Percentiles rank a stretch among this genome's conserved stretches.
phyloP scores from a whole-genome alignment of 2,797 vertebrate genomes.

The Limnodromus scolopaceus region DNA sequence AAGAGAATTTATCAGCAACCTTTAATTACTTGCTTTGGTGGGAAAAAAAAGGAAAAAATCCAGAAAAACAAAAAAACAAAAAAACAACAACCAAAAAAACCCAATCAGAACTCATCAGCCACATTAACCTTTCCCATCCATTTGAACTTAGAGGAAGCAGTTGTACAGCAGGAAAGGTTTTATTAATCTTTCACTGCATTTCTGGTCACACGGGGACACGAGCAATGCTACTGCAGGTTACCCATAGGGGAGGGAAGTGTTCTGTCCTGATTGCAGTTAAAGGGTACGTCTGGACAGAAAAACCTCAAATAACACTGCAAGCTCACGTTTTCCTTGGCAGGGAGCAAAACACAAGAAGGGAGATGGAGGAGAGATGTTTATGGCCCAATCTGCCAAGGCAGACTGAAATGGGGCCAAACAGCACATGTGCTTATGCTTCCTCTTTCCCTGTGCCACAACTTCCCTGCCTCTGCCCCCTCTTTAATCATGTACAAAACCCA shows the following conservation, averaged over 20 bases:
- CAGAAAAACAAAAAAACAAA: neutral
- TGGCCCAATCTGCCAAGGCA: neutral
- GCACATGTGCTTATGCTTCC: neutral
- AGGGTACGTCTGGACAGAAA: neutral
- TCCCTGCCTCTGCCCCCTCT: fast-evolving
- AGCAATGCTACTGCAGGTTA: neutral
- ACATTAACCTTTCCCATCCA: neutral
- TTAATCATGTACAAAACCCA: neutral
- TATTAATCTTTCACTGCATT: neutral
- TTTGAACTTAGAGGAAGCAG: neutral
- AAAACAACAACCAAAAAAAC: neutral
- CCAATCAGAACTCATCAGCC: neutral
- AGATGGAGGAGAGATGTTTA: neutral
- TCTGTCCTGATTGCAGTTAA: neutral
- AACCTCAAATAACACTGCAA: neutral
- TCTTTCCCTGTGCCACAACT: neutral
- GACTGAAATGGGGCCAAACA: neutral
- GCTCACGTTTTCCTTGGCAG: neutral
- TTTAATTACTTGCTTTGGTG: neutral
- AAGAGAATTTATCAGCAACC: neutral
- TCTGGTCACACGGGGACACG: neutral
- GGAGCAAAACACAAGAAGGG: neutral
- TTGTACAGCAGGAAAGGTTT: neutral
- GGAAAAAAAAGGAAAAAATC: neutral
- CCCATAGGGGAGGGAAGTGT: neutral